Evolutionary conservation across 2,113 vertebrate genomes (phyloP).

Genomic region (Uria aalge): DNA sequence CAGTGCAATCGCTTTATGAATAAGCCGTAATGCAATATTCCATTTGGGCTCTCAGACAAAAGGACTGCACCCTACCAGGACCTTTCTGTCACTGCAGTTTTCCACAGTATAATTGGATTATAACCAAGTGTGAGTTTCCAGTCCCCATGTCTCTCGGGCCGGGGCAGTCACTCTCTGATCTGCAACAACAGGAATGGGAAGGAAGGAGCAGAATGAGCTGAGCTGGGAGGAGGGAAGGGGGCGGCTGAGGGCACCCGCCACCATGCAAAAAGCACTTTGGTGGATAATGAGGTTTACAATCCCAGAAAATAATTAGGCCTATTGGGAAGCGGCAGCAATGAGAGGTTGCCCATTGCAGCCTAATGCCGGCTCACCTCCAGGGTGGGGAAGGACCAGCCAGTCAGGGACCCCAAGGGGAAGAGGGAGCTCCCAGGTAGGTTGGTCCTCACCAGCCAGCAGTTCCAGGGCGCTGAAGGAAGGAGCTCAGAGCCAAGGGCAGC

Average conservation of each 20-base stretch:
- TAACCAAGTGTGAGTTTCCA: not conserved
- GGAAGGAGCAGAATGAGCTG: not conserved
- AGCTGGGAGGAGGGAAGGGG: not conserved
- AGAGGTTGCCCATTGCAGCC: not conserved
- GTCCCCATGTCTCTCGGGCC: not conserved
- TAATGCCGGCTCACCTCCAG: not conserved
- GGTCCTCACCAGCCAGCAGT: not conserved
- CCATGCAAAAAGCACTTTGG: not conserved
- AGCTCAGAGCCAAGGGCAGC: not conserved
- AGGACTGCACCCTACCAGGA: slow-evolving; percentile 8
- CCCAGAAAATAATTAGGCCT: not conserved
- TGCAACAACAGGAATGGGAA: not conserved
- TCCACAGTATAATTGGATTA: slow-evolving; percentile 40
- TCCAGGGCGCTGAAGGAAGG: accelerated
- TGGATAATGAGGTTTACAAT: not conserved
- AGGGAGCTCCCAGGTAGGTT: not conserved
- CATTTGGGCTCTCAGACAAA: slow-evolving; percentile 9
- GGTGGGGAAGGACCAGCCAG: not conserved
- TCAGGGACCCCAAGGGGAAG: not conserved
- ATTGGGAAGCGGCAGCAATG: not conserved
- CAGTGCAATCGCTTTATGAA: not conserved
- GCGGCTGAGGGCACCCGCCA: not conserved
- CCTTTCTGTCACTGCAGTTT: not conserved
- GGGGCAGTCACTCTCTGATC: not conserved
- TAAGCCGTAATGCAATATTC: not conserved